phyloP scores from a whole-genome alignment of 1,140 invertebrate species.

The Cylas formicarius region DNA sequence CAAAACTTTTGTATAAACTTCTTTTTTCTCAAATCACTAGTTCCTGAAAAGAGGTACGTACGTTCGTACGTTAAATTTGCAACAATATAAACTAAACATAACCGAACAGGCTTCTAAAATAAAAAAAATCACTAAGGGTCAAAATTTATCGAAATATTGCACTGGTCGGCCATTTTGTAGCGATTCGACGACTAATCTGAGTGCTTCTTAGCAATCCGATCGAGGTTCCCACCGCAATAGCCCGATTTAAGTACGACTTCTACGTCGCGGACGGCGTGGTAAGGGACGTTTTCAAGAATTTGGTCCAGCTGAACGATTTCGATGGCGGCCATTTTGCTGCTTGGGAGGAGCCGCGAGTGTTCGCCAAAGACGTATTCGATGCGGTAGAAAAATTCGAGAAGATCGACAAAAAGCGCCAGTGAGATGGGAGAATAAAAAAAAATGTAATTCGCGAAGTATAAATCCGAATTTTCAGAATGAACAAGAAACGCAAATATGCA shows the following conservation, averaged over 20 bases:
- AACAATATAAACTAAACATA: background rate
- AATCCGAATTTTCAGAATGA: too few relatives aligned
- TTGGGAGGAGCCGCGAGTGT: constrained; percentile 64
- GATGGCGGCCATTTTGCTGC: constrained; percentile 83
- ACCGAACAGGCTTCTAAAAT: background rate
- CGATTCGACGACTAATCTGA: too few relatives aligned
- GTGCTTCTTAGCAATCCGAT: constrained; percentile 55
- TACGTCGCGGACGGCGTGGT: constrained; percentile 54
- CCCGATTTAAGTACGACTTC: constrained; percentile 58
- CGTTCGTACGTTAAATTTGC: too few relatives aligned
- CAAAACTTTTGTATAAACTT: too few relatives aligned
- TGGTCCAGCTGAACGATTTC: constrained; percentile 56
- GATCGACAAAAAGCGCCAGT: too few relatives aligned
- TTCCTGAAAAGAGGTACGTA: too few relatives aligned
- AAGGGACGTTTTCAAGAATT: constrained; percentile 52
- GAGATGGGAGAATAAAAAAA: too few relatives aligned
- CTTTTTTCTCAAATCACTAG: too few relatives aligned
- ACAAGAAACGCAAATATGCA: too few relatives aligned
- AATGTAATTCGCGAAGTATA: too few relatives aligned
- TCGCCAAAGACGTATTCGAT: constrained; percentile 55
- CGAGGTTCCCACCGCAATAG: constrained; percentile 56
- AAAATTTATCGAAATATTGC: constrained; percentile 52
- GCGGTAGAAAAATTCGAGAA: constrained; percentile 27
- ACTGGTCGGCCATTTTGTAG: constrained; percentile 73
- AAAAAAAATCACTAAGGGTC: constrained; percentile 37